A percentile compares a stretch with the other conserved stretches of the same genome.
phyloP scores from a whole-genome alignment of 2,797 vertebrate genomes.

The Buceros bicornis region DNA sequence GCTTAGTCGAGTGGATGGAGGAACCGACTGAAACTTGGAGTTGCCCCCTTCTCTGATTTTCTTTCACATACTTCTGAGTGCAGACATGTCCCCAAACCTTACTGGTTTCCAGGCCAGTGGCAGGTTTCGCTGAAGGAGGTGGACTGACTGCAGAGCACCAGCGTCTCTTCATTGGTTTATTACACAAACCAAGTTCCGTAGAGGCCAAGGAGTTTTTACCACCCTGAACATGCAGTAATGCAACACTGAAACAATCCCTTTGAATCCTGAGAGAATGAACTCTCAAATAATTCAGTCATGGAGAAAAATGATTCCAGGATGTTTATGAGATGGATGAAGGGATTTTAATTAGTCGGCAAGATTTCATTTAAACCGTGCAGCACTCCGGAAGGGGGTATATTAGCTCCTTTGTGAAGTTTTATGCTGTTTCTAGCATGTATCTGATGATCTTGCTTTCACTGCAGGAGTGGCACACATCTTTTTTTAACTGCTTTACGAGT shows the following conservation, averaged over 20 bases:
- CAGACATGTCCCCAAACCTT: not conserved
- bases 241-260: not conserved
- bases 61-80: not conserved
- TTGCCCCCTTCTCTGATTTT: not conserved
- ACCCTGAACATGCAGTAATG: not conserved
- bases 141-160: not conserved
- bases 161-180: not conserved
- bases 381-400: not conserved
- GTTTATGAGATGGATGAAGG: conserved; percentile 56
- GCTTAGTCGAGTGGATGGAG: not conserved
- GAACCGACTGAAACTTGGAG: not conserved
- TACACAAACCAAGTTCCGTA: not conserved
- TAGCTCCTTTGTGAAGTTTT: conserved; percentile 23
- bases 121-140: not conserved
- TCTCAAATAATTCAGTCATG: conserved; percentile 44
- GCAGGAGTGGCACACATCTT: not conserved
- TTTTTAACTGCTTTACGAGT: accelerated
- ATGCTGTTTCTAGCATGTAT: not conserved
- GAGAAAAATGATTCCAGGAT: not conserved
- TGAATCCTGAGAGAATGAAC: not conserved
- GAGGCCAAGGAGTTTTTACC: not conserved
- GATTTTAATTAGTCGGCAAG: conserved; percentile 50
- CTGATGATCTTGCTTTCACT: conserved; percentile 9
- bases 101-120: not conserved
- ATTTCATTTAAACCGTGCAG: not conserved